Conservation (phyloP, 2,113 vertebrate genomes). For the Polyodon spathula region DNA sequence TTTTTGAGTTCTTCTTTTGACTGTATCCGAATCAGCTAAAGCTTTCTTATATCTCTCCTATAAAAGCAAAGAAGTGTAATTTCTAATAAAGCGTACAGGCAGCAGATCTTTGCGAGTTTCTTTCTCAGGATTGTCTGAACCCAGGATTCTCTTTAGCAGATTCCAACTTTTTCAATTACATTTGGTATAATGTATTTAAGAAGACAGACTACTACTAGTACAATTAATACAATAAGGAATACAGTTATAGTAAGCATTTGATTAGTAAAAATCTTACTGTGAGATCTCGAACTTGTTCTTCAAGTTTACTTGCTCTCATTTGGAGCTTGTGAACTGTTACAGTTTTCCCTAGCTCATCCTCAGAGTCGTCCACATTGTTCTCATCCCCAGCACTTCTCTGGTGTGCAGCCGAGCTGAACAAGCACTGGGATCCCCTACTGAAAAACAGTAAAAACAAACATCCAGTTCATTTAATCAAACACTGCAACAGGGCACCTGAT, state of each 20-base stretch:
- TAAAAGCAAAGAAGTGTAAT: conserved; percentile 12
- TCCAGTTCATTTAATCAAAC: background rate
- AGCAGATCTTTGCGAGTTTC: too few species aligned
- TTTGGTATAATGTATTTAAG: too few species aligned
- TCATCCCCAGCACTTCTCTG: conserved; percentile 64
- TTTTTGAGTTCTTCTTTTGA: conserved; percentile 69
- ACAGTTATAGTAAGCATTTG: too few species aligned
- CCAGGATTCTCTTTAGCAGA: too few species aligned
- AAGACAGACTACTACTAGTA: too few species aligned
- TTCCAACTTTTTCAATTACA: too few species aligned
- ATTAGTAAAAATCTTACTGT: conserved; percentile 49
- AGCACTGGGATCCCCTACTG: conserved; percentile 39
- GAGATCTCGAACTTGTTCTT: conserved; percentile 67
- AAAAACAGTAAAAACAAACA: conserved; percentile 2
- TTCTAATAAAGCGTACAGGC: too few species aligned
- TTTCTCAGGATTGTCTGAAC: too few species aligned
- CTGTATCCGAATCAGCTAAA: conserved; percentile 62
- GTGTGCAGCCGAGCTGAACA: conserved; percentile 64
- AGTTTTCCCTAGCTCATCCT: conserved; percentile 44
- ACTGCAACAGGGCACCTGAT: too few species aligned
- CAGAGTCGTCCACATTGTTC: conserved; percentile 50
- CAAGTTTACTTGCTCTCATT: conserved; percentile 60
- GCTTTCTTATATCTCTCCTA: conserved; percentile 66
- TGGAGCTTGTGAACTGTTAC: conserved; percentile 48
- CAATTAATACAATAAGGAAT: too few species aligned